Conservation (phyloP, 2,888 invertebrate species). For the Pseudococcus longispinus region DNA sequence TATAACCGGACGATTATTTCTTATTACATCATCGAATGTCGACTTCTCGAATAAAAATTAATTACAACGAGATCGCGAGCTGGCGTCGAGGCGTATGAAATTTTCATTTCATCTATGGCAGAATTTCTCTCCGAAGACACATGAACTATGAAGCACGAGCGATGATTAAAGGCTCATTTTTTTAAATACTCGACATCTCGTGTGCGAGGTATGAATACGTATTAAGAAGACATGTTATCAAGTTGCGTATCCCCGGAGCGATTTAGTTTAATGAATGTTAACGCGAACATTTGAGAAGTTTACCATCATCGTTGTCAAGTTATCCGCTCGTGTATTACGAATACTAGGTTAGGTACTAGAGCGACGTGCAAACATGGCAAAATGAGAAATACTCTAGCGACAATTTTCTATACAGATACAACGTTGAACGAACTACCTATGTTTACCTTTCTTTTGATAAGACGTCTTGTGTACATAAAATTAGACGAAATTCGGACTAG, state of each 20-base stretch:
- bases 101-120: not conserved
- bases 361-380: not conserved
- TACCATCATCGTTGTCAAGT: not conserved
- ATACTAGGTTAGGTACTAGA: not conserved
- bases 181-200: not conserved
- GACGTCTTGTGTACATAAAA: not conserved
- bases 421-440: not conserved
- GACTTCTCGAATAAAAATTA: not conserved
- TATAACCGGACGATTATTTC: not conserved
- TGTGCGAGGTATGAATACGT: not conserved
- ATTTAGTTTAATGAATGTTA: constrained; percentile 24
- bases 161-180: constrained; percentile 11
- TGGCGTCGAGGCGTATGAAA: not conserved
- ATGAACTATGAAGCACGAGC: not conserved
- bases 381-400: not conserved
- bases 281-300: not conserved
- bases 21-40: not conserved
- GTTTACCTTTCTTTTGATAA: not conserved
- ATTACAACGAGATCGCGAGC: not conserved
- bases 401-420: not conserved
- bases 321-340: not conserved
- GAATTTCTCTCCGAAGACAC: not conserved
- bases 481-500: not conserved
- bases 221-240: constrained; percentile 6
- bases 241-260: constrained; percentile 17